Evolutionary conservation across 2,888 invertebrate species (phyloP).

Genomic region (Dasypolia templi): DNA sequence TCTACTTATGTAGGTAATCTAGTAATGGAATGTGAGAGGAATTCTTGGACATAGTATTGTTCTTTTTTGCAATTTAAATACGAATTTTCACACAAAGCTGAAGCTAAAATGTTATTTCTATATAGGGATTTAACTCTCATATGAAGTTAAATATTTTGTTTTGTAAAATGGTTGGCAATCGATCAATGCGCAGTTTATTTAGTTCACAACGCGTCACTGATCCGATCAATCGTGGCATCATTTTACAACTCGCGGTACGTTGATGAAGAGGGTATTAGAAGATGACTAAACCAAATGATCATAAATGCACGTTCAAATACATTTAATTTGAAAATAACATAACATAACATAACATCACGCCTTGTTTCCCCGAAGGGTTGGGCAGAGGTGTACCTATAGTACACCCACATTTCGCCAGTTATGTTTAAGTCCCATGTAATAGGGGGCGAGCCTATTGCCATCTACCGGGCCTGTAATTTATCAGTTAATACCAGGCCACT

Average conservation of each 20-base stretch:
- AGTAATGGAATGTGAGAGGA: constrained; percentile 33
- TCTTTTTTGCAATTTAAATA: constrained; percentile 29
- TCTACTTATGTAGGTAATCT: constrained; percentile 35
- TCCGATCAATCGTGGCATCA: constrained; percentile 30
- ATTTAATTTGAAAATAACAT: neutral
- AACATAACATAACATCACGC: too few species aligned
- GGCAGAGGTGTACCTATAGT: too few species aligned
- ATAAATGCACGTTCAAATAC: constrained; percentile 3
- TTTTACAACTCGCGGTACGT: constrained; percentile 12
- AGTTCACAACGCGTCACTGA: constrained; percentile 9
- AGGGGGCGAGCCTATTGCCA: too few species aligned
- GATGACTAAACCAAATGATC: neutral
- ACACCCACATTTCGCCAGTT: too few species aligned
- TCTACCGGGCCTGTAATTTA: too few species aligned
- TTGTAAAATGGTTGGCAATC: constrained; percentile 14
- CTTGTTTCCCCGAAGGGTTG: too few species aligned
- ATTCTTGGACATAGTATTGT: neutral
- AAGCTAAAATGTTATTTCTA: constrained; percentile 10
- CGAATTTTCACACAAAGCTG: constrained; percentile 6
- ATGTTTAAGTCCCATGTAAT: too few species aligned
- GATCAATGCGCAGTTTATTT: constrained; percentile 30
- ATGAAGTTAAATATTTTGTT: constrained; percentile 17
- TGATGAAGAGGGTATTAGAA: constrained; percentile 4
- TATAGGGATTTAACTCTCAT: neutral
- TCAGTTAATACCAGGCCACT: too few species aligned